Percentiles rank a stretch among this genome's conserved stretches.
Conservation (phyloP, 2,888 invertebrate species). For the Hyppa rectilinea region DNA sequence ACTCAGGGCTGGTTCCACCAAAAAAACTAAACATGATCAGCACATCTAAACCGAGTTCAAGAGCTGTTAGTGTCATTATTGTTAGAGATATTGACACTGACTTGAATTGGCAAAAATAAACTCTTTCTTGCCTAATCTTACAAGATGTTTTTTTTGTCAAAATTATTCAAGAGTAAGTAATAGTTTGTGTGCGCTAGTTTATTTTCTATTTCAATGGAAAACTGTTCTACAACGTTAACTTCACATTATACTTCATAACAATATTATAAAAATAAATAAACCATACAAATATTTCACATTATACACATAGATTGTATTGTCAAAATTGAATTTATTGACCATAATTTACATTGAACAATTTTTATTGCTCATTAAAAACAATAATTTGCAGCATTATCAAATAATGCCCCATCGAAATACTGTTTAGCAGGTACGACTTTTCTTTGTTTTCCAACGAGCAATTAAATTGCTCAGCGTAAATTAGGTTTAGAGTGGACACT, state of each 20-base stretch:
- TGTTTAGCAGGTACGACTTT: conserved; percentile 3
- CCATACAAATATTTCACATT: conserved; percentile 47
- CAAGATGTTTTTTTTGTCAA: background rate
- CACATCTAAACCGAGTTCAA: too few species aligned
- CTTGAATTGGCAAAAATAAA: too few species aligned
- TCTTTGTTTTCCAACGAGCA: background rate
- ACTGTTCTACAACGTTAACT: conserved; percentile 5
- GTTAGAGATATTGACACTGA: too few species aligned
- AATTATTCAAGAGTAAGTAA: background rate
- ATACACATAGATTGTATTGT: conserved; percentile 53
- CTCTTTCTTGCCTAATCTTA: background rate
- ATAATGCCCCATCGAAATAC: conserved; percentile 10
- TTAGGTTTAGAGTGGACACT: background rate
- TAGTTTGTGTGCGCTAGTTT: conserved; percentile 39
- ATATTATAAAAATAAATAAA: conserved; percentile 43
- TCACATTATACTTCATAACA: conserved; percentile 14
- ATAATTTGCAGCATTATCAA: conserved; percentile 9
- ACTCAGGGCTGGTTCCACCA: too few species aligned
- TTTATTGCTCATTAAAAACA: background rate
- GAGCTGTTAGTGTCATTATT: too few species aligned
- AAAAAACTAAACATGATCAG: too few species aligned
- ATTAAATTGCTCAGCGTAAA: conserved; percentile 10
- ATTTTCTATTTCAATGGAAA: conserved; percentile 31
- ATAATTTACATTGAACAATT: conserved; percentile 14
- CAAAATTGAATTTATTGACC: conserved; percentile 41